Base-by-base conservation (phyloP, 2,797 vertebrate genomes). In the Aldrovandia affinis region DNA sequence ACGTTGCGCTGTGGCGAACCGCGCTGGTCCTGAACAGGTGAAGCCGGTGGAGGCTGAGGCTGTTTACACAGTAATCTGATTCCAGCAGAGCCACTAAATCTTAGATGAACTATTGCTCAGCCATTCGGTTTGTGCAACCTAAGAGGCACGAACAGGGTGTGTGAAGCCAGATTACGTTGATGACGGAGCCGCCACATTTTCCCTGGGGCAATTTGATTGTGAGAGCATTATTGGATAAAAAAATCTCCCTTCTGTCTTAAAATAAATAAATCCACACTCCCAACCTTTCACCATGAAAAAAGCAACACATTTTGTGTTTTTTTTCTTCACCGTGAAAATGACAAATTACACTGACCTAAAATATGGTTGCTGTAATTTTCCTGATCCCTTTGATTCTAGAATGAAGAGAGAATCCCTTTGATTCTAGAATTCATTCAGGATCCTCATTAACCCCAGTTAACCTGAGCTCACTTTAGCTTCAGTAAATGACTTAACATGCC, bases 401-500 rank as follows among this genome's bases (percentile, higher is more conserved):
- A 52, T 2, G 28, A n/a, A 79, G 78, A 61, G 9, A 42, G 25
- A 59, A 3, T 28, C n/a, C 8, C 30, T 44, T 52, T 36, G 6
- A 81, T n/a, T n/a, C n/a, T n/a, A n/a, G n/a, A n/a, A 61, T 57
- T 81, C 25, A 30, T 15, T 65, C 63, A 54, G n/a, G 25, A 42
- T 25, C 75, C 65, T 6, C 25, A 9, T 63, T 20, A 79, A 25
- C 30, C 33, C 20, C 39, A 70, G 25, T 70, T 55, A 39, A 36
- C 50, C 75, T 81, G 44, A 33, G 54, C 1, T 18, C 22, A 61
- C 15, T 80, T 83, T 84, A 77, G 44, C 22, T 77, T 78, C 78
- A 78, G 85, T 81, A 70, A 36, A 39, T 25, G 22, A 83, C 57
- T 82, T 36, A 39, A 80, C 55, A 36, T 22, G 33, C 70, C 65